Evolutionary conservation across 1,140 invertebrate species (phyloP).

Genomic region (Lepidurus packardi): DNA sequence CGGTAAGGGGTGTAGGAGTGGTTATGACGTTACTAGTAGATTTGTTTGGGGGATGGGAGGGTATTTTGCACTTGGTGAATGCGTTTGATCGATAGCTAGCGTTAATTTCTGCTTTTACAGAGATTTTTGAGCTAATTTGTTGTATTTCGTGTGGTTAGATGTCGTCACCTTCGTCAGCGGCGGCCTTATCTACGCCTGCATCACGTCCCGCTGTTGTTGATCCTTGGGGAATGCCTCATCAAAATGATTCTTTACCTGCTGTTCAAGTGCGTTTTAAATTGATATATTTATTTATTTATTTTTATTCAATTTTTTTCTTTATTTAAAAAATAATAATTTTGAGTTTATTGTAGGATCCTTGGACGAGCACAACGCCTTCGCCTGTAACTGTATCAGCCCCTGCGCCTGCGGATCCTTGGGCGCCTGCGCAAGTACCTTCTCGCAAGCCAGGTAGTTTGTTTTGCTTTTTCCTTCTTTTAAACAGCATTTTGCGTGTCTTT

Average conservation of each 20-base stretch:
- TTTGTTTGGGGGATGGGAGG: neutral
- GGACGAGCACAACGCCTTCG: slow-evolving; percentile 37
- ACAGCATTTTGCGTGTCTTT: too few relatives aligned
- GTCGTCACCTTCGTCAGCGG: neutral
- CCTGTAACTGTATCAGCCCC: slow-evolving; percentile 30
- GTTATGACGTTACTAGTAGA: too few relatives aligned
- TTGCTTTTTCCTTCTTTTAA: neutral
- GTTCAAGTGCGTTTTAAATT: neutral
- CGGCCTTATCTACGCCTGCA: neutral
- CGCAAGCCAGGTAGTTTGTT: neutral
- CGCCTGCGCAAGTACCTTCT: slow-evolving; percentile 43
- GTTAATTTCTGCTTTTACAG: neutral
- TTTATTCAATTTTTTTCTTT: too few relatives aligned
- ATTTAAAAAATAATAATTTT: neutral
- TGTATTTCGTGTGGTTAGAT: neutral
- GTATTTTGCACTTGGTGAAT: neutral
- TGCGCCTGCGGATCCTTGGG: slow-evolving; percentile 53
- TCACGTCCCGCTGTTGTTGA: slow-evolving; percentile 37
- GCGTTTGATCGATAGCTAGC: neutral
- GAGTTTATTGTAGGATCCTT: slow-evolving; percentile 37
- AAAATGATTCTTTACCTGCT: slow-evolving; percentile 32
- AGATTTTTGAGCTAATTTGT: neutral
- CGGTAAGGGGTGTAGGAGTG: neutral
- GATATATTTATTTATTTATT: neutral
- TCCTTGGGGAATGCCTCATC: slow-evolving; percentile 43